Evolutionary conservation across 2,888 invertebrate species (phyloP), one percentile per base, ranked within the genome.

Genomic region (Synanthedon tipuliformis): DNA sequence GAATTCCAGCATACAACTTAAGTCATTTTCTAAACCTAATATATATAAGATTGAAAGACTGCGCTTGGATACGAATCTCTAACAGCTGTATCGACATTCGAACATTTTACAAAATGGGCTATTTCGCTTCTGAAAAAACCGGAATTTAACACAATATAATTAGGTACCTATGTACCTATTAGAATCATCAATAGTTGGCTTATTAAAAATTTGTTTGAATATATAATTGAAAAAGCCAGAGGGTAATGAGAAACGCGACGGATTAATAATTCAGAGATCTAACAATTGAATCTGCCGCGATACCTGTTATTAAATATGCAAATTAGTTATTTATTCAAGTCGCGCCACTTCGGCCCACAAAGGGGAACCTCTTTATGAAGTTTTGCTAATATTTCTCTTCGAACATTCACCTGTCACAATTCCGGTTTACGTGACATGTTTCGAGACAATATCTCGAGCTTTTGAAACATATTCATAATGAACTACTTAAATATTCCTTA

Each of bases 291-390:
- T 75, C 73, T 58, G 62, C 70, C 53, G 41, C 53, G 58, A 56
- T 56, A 58, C 56, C 53, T 54, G 50, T 50, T 27, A 83, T 83
- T 83, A 85, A 80, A 80, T 78, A 85, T 85, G 82, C 68, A 85
- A 84, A 85, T 84, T 65, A 81, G 76, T 85, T 82, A 85, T 85
- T 84, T 85, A 84, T 84, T 83, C 81, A 83, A 81, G 69, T 67
- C 72, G 65, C 65, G 63, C 59, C 62, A 62, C 63, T 64, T 34
- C 34, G 61, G 61, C 65, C 69, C 64, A 61, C 62, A 59, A 68
- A 69, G 68, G 75, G 74, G 79, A 69, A 68, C 58, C 52, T 58
- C 62, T 62, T 65, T 69, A 62, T 58, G 60, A 63, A 61, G 64
- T 66, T 60, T 58, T 55, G 57, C 60, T 62, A 61, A 61, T 49